These are phyloP conservation scores for Ypsolopha scabrella DNA, from an alignment of 2,888 invertebrate genomes.

Conservation along the genomic window DNA sequence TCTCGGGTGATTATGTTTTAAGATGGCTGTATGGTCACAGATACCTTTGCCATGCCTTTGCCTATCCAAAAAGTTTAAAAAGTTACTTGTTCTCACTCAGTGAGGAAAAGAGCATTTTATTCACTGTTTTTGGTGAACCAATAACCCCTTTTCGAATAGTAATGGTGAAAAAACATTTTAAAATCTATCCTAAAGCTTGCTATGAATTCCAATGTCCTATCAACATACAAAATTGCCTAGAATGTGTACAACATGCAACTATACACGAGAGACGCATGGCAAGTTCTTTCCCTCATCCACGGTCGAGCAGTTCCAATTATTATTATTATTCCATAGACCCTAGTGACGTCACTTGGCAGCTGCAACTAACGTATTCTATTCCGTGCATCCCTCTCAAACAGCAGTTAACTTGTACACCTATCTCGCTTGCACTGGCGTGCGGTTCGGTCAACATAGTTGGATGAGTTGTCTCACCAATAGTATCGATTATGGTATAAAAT, in stretches of 20 bases:
- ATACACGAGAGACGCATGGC: not conserved
- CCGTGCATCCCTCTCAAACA: slow-evolving; percentile 31
- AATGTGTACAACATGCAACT: not conserved
- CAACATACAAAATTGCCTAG: not conserved
- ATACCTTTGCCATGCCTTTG: no score
- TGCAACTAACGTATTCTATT: slow-evolving; percentile 57
- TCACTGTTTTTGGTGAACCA: no score
- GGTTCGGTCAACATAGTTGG: not conserved
- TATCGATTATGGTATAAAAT: slow-evolving; percentile 1
- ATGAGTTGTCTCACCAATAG: not conserved
- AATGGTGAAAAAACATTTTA: not conserved
- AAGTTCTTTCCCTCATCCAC: slow-evolving; percentile 18
- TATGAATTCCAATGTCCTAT: no score
- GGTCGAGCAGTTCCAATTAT: slow-evolving; percentile 45
- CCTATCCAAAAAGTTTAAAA: no score
- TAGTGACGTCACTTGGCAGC: slow-evolving; percentile 61
- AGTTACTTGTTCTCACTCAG: no score
- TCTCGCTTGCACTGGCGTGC: not conserved
- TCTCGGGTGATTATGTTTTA: no score
- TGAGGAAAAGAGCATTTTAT: no score
- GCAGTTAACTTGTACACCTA: slow-evolving; percentile 38
- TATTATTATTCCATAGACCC: slow-evolving; percentile 42
- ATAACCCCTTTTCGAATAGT: no score
- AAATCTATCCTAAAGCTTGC: no score
- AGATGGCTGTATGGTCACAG: no score